A percentile compares a stretch with the other conserved stretches of the same genome.
Conservation (phyloP, 2,113 vertebrate species). For the Gavialis gangeticus region DNA sequence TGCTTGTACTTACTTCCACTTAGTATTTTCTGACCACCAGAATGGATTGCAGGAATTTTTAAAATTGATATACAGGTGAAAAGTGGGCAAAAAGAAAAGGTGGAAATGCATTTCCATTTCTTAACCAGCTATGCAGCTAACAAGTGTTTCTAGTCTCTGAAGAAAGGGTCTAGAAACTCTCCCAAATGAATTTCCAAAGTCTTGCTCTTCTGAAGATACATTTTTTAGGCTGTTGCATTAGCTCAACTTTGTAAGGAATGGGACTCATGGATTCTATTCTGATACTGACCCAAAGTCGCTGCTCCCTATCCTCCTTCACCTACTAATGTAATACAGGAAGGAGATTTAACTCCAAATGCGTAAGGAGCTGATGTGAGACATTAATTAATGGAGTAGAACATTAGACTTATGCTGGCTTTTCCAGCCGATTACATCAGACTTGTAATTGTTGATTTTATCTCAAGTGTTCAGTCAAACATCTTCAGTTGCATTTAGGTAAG, state of each 20-base stretch:
- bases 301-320: background rate
- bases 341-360: background rate
- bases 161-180: background rate
- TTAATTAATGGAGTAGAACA: background rate
- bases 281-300: background rate
- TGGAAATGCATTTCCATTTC: background rate
- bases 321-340: background rate
- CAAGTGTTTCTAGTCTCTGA: background rate
- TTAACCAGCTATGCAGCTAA: background rate
- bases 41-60: background rate
- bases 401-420: accelerated
- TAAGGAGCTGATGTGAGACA: background rate
- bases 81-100: background rate
- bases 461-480: background rate
- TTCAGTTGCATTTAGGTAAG: background rate
- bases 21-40: background rate
- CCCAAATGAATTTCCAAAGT: background rate
- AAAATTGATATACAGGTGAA: background rate
- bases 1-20: background rate
- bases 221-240: background rate
- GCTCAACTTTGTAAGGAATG: background rate
- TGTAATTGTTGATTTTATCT: background rate
- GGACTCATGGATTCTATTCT: background rate
- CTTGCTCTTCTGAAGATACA: background rate
- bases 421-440: background rate